Conservation (phyloP, 2,888 invertebrate genomes). For the Pherbina coryleti region DNA sequence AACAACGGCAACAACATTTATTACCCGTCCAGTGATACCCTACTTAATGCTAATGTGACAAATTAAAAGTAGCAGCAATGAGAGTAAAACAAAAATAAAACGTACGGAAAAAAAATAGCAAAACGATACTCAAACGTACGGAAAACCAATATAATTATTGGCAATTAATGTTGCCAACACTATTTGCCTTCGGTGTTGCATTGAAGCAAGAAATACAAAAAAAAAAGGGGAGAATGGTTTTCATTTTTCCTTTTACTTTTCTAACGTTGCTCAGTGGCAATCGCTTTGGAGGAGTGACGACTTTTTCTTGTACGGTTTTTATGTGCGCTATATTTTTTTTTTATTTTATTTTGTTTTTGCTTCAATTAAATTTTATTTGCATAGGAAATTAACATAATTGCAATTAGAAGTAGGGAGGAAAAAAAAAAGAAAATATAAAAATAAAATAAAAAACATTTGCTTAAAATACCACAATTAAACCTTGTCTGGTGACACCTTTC, state of each 20-base stretch:
- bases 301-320: neutral
- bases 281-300: neutral
- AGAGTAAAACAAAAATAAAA: slow-evolving; percentile 5
- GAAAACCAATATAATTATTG: slow-evolving; percentile 68
- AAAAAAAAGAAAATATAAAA: slow-evolving; percentile 8
- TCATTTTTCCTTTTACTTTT: neutral
- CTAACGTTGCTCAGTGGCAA: neutral
- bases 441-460: slow-evolving; percentile 29
- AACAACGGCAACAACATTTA: slow-evolving; percentile 6
- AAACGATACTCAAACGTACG: slow-evolving; percentile 28
- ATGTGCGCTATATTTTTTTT: neutral
- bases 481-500: slow-evolving; percentile 27
- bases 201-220: neutral
- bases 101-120: slow-evolving; percentile 22
- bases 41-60: slow-evolving; percentile 38
- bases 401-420: slow-evolving; percentile 44
- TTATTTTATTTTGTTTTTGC: slow-evolving; percentile 46
- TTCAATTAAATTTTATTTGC: slow-evolving; percentile 69
- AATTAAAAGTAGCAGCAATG: slow-evolving; percentile 26
- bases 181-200: slow-evolving; percentile 17
- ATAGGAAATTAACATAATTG: slow-evolving; percentile 69
- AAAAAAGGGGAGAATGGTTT: neutral
- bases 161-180: slow-evolving; percentile 56
- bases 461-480: slow-evolving; percentile 32
- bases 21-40: slow-evolving; percentile 18